These are phyloP conservation scores for Delphinapterus leucas DNA, from an alignment of 2,113 vertebrate genomes.

Conservation along the genomic window DNA sequence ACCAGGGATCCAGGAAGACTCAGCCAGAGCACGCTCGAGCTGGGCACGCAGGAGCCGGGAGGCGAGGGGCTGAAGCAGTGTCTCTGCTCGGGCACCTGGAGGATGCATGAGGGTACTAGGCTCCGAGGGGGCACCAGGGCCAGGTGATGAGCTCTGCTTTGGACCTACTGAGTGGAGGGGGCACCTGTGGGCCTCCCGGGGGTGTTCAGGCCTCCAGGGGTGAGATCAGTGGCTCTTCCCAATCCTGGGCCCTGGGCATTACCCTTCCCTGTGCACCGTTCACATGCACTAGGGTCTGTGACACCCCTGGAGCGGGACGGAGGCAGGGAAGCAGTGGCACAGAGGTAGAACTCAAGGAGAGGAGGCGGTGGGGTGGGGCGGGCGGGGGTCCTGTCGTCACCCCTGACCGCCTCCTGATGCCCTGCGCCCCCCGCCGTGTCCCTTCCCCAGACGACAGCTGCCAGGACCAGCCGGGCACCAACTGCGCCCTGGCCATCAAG, in stretches of 20 bases:
- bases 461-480: conserved; percentile 95
- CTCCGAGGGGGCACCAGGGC: neutral
- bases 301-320: neutral
- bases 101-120: neutral
- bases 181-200: accelerated
- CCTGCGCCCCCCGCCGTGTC: accelerated
- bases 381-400: accelerated
- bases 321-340: neutral
- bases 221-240: neutral
- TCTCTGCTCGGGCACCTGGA: conserved; percentile 48
- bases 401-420: neutral
- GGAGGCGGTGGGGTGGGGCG: accelerated
- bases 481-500: conserved; percentile 96
- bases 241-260: neutral
- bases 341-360: no score
- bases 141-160: accelerated
- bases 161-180: accelerated
- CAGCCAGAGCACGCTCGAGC: accelerated
- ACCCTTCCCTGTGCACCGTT: no score
- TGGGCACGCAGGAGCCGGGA: accelerated
- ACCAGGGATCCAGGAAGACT: neutral
- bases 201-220: neutral
- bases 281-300: accelerated
- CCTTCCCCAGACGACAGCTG: conserved; percentile 92
- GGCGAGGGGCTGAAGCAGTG: neutral